Base-by-base conservation (phyloP, 2,797 vertebrate species). In the Clarias pachynema region DNA sequence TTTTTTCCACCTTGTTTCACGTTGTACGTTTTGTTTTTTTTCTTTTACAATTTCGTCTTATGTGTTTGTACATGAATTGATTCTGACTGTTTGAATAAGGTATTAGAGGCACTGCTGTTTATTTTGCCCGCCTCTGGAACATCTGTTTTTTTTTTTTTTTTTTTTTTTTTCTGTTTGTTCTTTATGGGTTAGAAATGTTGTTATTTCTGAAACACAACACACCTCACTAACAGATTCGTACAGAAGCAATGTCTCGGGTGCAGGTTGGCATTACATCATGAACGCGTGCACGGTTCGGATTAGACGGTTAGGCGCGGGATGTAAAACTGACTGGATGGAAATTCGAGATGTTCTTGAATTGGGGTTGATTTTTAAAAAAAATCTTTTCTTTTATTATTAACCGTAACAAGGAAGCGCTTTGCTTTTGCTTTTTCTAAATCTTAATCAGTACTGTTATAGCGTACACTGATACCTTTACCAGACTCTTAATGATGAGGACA, bases 51-150 rank as follows among this genome's bases (percentile, higher is more conserved):
- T 15, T 56, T 20, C 22, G 10, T 29, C 5, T 22, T 29, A 53
- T 34, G 15, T 66, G 77, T 88, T 86, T 88, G 83, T 84, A 81
- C 82, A 31, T 49, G 4, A 63, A 70, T 6, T 49, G 72, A 77
- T 78, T 75, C 6, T 12, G 31, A 81, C 44, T 44, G 85, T 85
- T 66, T 82, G 65, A 70, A 7, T 82, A 34, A 44, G 53, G 29
- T 74, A 12, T 66, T 18, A 14, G 66, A 40, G 69, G 82, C 65
- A 14, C 31, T 65, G 68, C 66, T 84, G 70, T 65, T 79, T 53
- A 63, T 86, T 83, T 86, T 72, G 74, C 73, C 80, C 75, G 83
- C 66, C 68, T 86, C 81, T 83, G 81, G 81, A 60, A 70, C 22
- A 0, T 66, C 4, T 26, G 34, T 68, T 4, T 40, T 29, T 9